Evolutionary conservation across 2,113 vertebrate species (phyloP).

Genomic region (Salvelinus alpinus): DNA sequence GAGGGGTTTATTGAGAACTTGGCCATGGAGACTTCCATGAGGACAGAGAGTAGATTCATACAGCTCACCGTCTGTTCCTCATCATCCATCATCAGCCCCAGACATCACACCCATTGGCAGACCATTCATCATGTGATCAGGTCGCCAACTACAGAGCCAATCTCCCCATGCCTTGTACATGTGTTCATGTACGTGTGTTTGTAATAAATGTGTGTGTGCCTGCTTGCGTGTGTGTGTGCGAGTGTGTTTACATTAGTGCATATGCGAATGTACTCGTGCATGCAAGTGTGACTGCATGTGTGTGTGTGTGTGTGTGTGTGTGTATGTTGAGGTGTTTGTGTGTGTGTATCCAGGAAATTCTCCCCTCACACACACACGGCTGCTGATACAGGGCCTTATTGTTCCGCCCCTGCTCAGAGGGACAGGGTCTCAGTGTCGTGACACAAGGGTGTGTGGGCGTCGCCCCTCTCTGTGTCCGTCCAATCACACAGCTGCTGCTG

Average conservation of each 20-base stretch:
- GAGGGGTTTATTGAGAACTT: not conserved
- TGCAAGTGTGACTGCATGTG: not conserved
- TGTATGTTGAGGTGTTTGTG: not conserved
- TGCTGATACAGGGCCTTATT: not conserved
- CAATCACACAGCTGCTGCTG: not conserved
- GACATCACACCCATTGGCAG: conserved; percentile 2
- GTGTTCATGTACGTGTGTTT: not conserved
- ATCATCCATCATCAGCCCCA: not conserved
- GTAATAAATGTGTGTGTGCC: no score
- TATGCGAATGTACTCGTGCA: no score
- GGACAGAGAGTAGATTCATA: not conserved
- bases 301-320: not conserved
- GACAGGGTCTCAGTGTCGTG: no score
- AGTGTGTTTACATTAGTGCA: no score
- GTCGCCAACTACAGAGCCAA: not conserved
- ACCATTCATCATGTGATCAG: not conserved
- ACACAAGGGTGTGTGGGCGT: no score
- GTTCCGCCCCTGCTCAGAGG: conserved; percentile 7
- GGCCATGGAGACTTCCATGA: not conserved
- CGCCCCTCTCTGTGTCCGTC: no score
- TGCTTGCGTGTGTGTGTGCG: no score
- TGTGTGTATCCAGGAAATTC: no score
- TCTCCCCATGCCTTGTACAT: not conserved
- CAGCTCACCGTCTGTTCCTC: not conserved
- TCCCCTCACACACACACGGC: no score